Percentiles rank a stretch among this genome's conserved stretches.
Conservation (phyloP, 2,888 invertebrate genomes). For the Syrphus vitripennis region DNA sequence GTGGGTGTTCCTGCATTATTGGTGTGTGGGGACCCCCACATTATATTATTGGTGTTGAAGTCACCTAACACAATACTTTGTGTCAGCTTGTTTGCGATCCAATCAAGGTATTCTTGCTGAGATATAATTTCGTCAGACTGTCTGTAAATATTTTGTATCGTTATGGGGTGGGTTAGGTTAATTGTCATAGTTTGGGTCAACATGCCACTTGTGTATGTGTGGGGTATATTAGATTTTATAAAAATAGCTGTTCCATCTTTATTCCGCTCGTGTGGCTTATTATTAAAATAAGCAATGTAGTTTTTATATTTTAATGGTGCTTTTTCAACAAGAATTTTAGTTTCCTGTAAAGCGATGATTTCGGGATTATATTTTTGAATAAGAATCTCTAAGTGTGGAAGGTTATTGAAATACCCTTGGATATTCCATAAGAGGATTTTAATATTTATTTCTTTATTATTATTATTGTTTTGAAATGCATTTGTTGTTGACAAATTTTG, state of each 20-base stretch:
- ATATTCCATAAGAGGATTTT: constrained; percentile 9
- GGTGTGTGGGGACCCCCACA: not conserved
- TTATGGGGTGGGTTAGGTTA: not conserved
- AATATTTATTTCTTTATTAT: not conserved
- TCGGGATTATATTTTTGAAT: not conserved
- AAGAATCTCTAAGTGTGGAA: not conserved
- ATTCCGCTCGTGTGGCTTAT: not conserved
- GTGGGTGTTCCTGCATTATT: not conserved
- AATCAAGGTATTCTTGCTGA: not conserved
- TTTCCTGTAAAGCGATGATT: not conserved
- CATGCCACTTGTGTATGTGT: not conserved
- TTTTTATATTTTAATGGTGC: constrained; percentile 9
- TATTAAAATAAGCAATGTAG: not conserved
- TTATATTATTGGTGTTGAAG: too few species aligned
- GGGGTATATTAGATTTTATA: not conserved
- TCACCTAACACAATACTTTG: not conserved
- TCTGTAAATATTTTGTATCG: constrained; percentile 5
- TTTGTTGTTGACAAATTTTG: not conserved
- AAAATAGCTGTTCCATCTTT: constrained; percentile 2
- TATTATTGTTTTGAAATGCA: not conserved
- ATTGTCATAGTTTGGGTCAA: not conserved
- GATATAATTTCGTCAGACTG: not conserved
- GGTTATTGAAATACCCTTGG: constrained; percentile 12
- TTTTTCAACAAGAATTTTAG: not conserved
- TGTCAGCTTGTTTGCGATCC: not conserved